These are phyloP conservation scores for Dreissena polymorpha DNA, from an alignment of 1,140 invertebrate species.

Conservation along the genomic window DNA sequence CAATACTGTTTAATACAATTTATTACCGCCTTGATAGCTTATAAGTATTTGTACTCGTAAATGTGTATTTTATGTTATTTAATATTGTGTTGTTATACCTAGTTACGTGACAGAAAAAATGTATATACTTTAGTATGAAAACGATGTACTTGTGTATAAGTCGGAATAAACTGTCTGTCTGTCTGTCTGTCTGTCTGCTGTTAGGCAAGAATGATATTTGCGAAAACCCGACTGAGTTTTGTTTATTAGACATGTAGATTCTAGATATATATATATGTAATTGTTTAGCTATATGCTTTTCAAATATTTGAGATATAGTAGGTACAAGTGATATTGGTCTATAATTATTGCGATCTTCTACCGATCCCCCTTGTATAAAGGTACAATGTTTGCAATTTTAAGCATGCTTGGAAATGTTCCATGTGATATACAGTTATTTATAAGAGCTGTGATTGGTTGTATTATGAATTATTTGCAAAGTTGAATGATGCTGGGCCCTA, in stretches of 20 bases:
- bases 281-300: constrained; percentile 41
- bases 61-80: too few species aligned
- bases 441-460: not conserved
- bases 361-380: constrained; percentile 13
- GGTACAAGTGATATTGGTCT: constrained; percentile 45
- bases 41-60: too few species aligned
- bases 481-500: constrained; percentile 1
- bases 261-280: constrained; percentile 21
- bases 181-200: too few species aligned
- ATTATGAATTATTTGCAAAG: not conserved
- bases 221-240: constrained; percentile 20
- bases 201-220: constrained; percentile 4
- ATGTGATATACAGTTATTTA: constrained; percentile 3
- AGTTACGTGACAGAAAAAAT: too few species aligned
- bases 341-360: constrained; percentile 31
- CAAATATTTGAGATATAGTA: constrained; percentile 40
- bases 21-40: too few species aligned
- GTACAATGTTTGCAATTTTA: constrained; percentile 18
- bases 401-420: constrained; percentile 2
- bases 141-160: too few species aligned
- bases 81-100: too few species aligned
- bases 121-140: too few species aligned
- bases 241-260: constrained; percentile 15
- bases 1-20: too few species aligned
- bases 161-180: too few species aligned